These are phyloP conservation scores for Ctenopoma kingsleyae DNA, from an alignment of 2,797 vertebrate species.

Conservation along the genomic window DNA sequence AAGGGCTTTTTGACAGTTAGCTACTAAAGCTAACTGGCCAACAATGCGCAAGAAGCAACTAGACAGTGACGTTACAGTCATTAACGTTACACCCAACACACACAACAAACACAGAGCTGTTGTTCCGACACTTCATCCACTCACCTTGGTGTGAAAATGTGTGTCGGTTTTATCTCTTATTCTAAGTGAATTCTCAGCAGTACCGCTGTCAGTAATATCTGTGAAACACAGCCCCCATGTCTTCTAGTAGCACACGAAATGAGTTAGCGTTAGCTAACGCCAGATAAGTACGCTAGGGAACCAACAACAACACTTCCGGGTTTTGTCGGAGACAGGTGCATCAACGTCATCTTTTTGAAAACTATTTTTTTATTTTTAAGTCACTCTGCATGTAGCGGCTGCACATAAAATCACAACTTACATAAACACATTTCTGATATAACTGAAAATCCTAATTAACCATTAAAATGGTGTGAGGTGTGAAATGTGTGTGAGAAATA, in stretches of 20 bases:
- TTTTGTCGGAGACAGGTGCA: conserved; percentile 48
- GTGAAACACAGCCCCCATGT: conserved; percentile 77
- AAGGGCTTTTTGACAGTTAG: neutral
- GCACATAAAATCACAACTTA: neutral
- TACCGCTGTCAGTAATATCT: conserved; percentile 66
- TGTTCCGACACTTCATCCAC: neutral
- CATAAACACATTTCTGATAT: neutral
- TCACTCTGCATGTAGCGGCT: neutral
- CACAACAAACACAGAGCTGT: neutral
- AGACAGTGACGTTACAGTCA: conserved; percentile 35
- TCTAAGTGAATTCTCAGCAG: conserved; percentile 25
- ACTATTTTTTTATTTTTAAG: neutral
- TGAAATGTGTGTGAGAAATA: too few relatives aligned
- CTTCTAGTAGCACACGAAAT: conserved; percentile 68
- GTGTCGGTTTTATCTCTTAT: conserved; percentile 16
- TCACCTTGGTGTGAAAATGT: conserved; percentile 61
- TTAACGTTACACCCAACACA: neutral
- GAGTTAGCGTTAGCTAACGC: conserved; percentile 37
- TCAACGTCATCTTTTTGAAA: conserved; percentile 44
- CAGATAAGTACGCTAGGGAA: conserved; percentile 39
- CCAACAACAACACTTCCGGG: conserved; percentile 60
- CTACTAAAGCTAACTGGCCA: conserved; percentile 61
- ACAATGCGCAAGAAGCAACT: conserved; percentile 43
- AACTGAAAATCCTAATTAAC: too few relatives aligned
- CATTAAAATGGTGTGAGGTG: too few relatives aligned